Evolutionary conservation across 2,113 vertebrate species (phyloP).

Genomic region (Vicugna pacos): DNA sequence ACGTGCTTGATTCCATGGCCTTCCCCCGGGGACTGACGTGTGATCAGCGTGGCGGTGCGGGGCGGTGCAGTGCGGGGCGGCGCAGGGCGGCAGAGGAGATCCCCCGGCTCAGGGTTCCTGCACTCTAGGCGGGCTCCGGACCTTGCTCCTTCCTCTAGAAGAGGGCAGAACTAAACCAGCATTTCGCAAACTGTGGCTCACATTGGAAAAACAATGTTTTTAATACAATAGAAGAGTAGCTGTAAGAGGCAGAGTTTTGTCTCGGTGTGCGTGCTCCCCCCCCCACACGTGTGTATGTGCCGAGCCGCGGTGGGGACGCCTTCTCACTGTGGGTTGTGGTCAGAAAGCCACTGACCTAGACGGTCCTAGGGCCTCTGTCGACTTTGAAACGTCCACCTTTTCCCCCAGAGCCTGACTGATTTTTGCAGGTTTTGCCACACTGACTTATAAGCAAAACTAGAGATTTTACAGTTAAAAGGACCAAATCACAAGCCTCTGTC

Average conservation of each 20-base stretch:
- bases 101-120: neutral
- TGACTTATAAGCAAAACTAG: neutral
- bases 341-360: constrained; percentile 21
- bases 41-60: neutral
- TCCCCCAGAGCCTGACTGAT: neutral
- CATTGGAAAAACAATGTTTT: neutral
- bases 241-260: neutral
- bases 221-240: neutral
- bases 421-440: constrained; percentile 12
- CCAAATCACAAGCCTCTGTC: neutral
- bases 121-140: neutral
- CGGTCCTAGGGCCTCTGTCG: neutral
- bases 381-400: neutral
- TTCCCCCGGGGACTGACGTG: neutral
- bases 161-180: neutral
- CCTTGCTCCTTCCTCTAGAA: neutral
- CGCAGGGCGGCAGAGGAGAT: neutral
- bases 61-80: neutral
- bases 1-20: neutral
- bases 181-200: constrained; percentile 33
- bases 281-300: neutral
- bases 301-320: neutral
- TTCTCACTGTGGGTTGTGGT: constrained; percentile 26
- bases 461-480: constrained; percentile 14
- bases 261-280: neutral